Conservation (phyloP, 2,113 vertebrate species). For the Chamaea fasciata region DNA sequence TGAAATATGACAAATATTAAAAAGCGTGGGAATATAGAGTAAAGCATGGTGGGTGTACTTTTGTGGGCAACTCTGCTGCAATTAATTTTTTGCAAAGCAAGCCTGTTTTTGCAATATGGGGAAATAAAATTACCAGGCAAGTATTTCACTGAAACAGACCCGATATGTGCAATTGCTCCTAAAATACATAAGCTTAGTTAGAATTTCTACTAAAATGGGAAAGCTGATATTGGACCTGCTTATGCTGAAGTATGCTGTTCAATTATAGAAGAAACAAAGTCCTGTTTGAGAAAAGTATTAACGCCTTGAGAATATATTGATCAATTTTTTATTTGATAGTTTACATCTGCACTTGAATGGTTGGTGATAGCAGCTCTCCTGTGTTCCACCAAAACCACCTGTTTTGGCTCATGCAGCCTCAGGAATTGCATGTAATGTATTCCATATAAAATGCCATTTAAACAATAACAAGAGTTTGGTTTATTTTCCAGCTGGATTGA, state of each 20-base stretch:
- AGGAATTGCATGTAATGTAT: background rate
- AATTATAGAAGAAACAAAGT: background rate
- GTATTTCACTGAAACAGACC: background rate
- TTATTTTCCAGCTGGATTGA: background rate
- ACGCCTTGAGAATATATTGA: background rate
- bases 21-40: conserved; percentile 50
- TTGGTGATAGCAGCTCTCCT: background rate
- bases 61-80: background rate
- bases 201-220: background rate
- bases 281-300: background rate
- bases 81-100: conserved; percentile 29
- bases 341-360: background rate
- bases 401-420: background rate
- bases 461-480: background rate
- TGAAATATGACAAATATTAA: conserved; percentile 59
- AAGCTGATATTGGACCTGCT: background rate
- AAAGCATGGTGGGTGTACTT: background rate
- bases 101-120: background rate
- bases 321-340: background rate
- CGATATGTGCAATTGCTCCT: background rate
- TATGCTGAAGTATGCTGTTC: background rate
- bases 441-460: background rate
- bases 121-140: background rate
- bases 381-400: background rate
- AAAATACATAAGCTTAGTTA: background rate